Evolutionary conservation across 2,888 invertebrate genomes (phyloP), one percentile per base, ranked within the genome.

Genomic region (Microctonus brassicae): DNA sequence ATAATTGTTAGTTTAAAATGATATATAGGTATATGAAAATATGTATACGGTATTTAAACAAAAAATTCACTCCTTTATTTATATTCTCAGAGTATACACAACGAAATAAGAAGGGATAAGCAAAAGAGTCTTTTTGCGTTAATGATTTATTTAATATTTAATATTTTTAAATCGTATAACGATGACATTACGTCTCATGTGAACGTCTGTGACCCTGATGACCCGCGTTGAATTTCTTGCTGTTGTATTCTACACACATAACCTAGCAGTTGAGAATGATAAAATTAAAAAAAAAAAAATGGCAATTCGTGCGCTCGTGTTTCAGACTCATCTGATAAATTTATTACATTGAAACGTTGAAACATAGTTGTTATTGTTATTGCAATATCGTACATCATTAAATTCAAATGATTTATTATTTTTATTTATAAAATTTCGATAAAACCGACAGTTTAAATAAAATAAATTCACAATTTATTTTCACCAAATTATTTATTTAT

Each of bases 281-380:
- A 60, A 33, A 29, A 36, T 26, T 57, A n/a, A 58, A 34, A 60
- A 17, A 42, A 42, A 42, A n/a, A 42, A 42, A 42, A n/a, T 42
- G 47, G 4, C 17, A 47, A 47, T 60, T 60, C 60, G 60, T 60
- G 60, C 34, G 60, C 33, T 60, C 33, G 60, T 34, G 47, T 47
- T 33, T 60, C 17, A 60, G 20, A 34, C 34, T 60, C 20, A 60
- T 60, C 34, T 34, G 60, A 60, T 60, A 47, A 47, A 60, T 60
- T 36, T 60, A 20, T 60, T 20, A 9, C 17, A 47, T 17, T 47
- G 47, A 47, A 47, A 47, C 17, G 47, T 20, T 47, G 47, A 47
- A 47, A 47, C 5, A 47, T 47, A 3, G 29, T 47, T n/a, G 7
- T 47, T 9, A 7, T 47, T 6, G n/a, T 42, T 42, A n/a, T 13